These are phyloP conservation scores for Varecia variegata DNA, from an alignment of 2,797 vertebrate genomes.

Conservation along the genomic window DNA sequence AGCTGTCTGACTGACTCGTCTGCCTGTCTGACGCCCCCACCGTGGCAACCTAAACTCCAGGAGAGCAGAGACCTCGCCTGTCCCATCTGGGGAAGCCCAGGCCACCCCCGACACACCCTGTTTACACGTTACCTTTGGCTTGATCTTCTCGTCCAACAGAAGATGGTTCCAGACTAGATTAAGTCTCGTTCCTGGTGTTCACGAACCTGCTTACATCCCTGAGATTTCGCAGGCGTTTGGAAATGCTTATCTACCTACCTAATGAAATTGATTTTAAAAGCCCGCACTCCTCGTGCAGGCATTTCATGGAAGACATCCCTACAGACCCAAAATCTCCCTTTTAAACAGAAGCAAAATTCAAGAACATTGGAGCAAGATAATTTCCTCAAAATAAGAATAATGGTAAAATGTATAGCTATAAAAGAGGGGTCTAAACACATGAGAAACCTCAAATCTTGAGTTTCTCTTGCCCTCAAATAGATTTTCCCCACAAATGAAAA, in stretches of 20 bases:
- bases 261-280: neutral
- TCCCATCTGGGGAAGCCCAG: fast-evolving
- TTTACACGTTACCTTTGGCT: no score
- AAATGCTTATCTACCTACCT: neutral
- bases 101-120: fast-evolving
- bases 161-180: fast-evolving
- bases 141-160: neutral
- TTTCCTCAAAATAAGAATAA: neutral
- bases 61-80: no score
- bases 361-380: neutral
- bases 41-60: neutral
- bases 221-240: neutral
- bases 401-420: neutral
- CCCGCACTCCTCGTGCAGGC: neutral
- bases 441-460: neutral
- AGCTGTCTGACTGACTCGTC: neutral
- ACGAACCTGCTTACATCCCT: fast-evolving
- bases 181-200: neutral
- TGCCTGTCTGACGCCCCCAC: neutral
- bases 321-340: neutral
- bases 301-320: neutral
- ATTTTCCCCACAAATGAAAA: neutral
- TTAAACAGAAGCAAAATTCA: neutral
- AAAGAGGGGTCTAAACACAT: fast-evolving
- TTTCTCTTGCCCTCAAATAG: neutral